phyloP scores from a whole-genome alignment of 1,140 invertebrate species.

The Matsumurasca onukii region DNA sequence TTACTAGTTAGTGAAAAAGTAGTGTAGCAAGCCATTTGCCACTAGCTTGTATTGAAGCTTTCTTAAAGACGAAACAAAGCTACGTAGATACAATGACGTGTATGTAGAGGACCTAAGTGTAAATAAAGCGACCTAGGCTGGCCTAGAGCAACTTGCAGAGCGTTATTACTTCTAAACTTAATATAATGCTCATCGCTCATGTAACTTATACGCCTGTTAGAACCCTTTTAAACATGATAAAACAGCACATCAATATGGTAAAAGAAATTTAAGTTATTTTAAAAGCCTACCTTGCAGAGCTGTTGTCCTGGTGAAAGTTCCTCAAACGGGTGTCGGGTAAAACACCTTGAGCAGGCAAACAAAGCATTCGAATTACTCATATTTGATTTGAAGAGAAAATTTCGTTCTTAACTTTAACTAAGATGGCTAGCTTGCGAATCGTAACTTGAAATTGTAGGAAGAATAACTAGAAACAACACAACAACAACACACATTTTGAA shows the following conservation, averaged over 20 bases:
- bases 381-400: too few species aligned
- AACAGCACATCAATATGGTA: constrained; percentile 23
- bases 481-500: too few species aligned
- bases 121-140: background rate
- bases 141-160: background rate
- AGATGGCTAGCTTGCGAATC: too few species aligned
- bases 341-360: constrained; percentile 94
- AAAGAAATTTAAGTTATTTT: too few species aligned
- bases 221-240: constrained; percentile 12
- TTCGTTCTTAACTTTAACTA: too few species aligned
- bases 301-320: constrained; percentile 93
- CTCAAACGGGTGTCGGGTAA: constrained; percentile 92
- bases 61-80: too few species aligned
- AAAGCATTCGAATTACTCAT: constrained; percentile 49
- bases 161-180: background rate
- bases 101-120: background rate
- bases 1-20: too few species aligned
- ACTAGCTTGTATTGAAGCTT: too few species aligned
- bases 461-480: too few species aligned
- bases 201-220: constrained; percentile 1
- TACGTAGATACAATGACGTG: too few species aligned
- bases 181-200: background rate
- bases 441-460: too few species aligned
- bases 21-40: too few species aligned
- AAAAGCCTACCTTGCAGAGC: constrained; percentile 85